Evolutionary conservation across 2,888 invertebrate genomes (phyloP), one percentile per base, ranked within the genome.

Genomic region (Melanargia galathea): DNA sequence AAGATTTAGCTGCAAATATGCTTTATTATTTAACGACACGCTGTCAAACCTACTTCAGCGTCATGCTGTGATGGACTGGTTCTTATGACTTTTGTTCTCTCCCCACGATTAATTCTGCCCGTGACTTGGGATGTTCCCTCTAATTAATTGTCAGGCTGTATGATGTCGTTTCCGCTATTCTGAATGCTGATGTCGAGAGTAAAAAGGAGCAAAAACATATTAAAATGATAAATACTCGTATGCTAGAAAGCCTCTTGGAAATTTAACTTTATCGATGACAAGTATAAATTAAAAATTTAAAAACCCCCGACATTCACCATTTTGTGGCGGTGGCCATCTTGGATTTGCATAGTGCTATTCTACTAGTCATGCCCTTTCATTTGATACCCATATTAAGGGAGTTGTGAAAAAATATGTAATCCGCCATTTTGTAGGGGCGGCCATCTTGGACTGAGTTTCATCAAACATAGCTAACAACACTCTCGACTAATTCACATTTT

Each of bases 1-100:
- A n/a, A n/a, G n/a, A n/a, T n/a, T n/a, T n/a, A n/a, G n/a, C 30
- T 1, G 30, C 30, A 6, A 30, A 13, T 38, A 6, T n/a, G 6
- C 38, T 1, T 38, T 38, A 43, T 43, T 18, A 13, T 43, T 13
- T 18, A 65, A 59, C 45, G 60, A 62, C 64, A 70, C 71, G 66
- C 69, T 72, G 74, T 73, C 72, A 70, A 70, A 73, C 74, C 73
- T 64, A 63, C 70, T 62, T 72, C 73, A 73, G 69, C 63, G 60
- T 43, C 20, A 54, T 24, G 49, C 46, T 46, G 46, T 73, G 71
- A 75, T 71, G 69, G 68, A 74, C 71, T 69, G 70, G 67, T 66
- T 68, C 68, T 67, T 66, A 66, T 66, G 72, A 73, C 73, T 75
- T 73, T 72, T 73, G 73, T 72, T 72, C 71, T 68, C 67, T 51